Evolutionary conservation across 2,797 vertebrate genomes (phyloP), one percentile per base, ranked within the genome.

Genomic region (Phalloptychus januarius): DNA sequence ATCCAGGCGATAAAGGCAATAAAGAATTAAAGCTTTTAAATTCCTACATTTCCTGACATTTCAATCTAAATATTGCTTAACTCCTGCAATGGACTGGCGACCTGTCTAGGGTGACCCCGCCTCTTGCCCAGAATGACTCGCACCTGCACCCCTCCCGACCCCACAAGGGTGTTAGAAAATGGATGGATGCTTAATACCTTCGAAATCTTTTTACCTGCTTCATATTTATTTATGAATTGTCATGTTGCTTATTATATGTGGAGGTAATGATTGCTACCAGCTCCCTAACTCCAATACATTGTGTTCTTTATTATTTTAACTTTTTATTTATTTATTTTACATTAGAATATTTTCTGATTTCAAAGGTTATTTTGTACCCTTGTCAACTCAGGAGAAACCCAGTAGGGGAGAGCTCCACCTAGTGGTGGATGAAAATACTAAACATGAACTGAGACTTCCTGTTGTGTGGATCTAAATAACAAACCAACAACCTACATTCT

Each of bases 321-420:
- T 23, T 50, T 44, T 44, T 44, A 1, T 7, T 23, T 52, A 23
- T 33, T 33, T 7, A 33, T 38, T 65, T 38, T 23, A 23, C 31
- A 65, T 18, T 23, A 25, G 33, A 54, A 54, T n/a, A 4, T 69
- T 42, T 42, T 42, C 38, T 13, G 33, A 23, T 69, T 69, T 40
- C 8, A 25, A 40, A 40, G 10, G 7, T 38, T 69, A 12, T 69
- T 42, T 42, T n/a, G 23, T 69, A 42, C 20, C 5, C 23, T 15
- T 12, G 7, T 23, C 7, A 36, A 20, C 20, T 28, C 12, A 70
- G n/a, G 13, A 44, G 16, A 70, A 45, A 45, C 6, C 5, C 40
- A n/a, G 42, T 50, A 42, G 67, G 18, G n/a, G 23, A 82, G 50
- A 70, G 46, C 76, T 5, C 88, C 87, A 87, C 79, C 92, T 91